Base-by-base conservation (phyloP, 2,888 invertebrate species). In the Odontothrips loti region DNA sequence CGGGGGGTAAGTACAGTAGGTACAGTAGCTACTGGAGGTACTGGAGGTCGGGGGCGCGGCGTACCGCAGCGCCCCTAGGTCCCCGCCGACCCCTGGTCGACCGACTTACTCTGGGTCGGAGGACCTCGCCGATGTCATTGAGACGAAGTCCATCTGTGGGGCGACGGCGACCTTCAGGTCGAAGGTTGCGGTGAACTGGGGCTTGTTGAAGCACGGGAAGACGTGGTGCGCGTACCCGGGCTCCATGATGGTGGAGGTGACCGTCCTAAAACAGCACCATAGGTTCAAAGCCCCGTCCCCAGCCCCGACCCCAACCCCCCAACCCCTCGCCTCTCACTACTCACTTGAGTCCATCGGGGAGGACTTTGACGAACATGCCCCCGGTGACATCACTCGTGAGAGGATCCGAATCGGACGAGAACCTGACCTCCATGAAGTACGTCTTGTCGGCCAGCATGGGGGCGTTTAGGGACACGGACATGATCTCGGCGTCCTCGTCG, bases 371-470 rank as follows among this genome's bases (percentile, higher is more conserved):
- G 58, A 58, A 58, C 20, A 58, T 11, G 58, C 58, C 58, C 4
- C 58, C 58, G 20, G 17, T 20, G 20, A 20, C 58, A 15, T 58
- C 58, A 6, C 58, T 20, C 20, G 58, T 20, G 15, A 58, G 58
- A 20, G 20, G 20, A 20, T 58, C 58, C 15, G 17, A 58, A 0
- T 20, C 58, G 15, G 58, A 15, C 15, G 6, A 17, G 17, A 58
- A 58, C 58, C 20, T 20, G 58, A 58, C 20, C 20, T 17, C 58
- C 58, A 58, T 0, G 58, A 1, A 20, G 58, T 58, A 58, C 15
- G 58, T 58, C 58, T 58, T 58, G 58, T 58, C 58, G 58, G 58
- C 58, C 58, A 58, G 58, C 58, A 58, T 58, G 20, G 58, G 58
- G 58, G 58, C 58, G 17, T 58, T 15, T 6, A 58, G 58, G 58